Percentiles rank a stretch among this genome's conserved stretches.
Conservation (phyloP, 1,140 invertebrate species). For the Lepeophtheirus salmonis region DNA sequence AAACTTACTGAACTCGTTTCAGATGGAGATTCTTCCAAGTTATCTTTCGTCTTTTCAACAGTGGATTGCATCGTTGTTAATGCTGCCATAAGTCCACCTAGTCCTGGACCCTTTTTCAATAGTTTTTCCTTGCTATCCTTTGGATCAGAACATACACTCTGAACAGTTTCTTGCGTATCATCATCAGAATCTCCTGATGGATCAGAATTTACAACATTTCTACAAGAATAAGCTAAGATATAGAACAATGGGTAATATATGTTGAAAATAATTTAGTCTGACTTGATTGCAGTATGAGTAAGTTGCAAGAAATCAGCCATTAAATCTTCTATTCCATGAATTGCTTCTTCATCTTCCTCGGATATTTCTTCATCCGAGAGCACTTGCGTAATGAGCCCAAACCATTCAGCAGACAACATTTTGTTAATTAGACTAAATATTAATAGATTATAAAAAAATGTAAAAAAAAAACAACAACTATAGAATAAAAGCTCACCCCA, state of each 20-base stretch:
- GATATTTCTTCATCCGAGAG: neutral
- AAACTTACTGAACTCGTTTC: neutral
- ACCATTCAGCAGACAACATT: conserved; percentile 57
- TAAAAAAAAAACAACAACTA: neutral
- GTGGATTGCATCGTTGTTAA: conserved; percentile 14
- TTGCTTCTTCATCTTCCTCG: conserved; percentile 2
- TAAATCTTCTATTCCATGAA: neutral
- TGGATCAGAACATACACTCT: neutral
- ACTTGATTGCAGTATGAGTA: neutral
- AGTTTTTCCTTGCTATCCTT: neutral
- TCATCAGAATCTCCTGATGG: neutral
- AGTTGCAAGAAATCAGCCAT: conserved; percentile 7
- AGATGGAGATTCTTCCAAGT: conserved; percentile 2
- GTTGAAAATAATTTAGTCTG: neutral
- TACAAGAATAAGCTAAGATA: neutral
- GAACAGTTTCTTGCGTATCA: neutral
- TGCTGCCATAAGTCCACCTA: conserved; percentile 17
- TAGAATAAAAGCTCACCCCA: neutral
- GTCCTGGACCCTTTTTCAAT: conserved; percentile 6
- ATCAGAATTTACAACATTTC: neutral
- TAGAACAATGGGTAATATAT: neutral
- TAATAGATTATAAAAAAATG: neutral
- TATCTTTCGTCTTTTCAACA: conserved; percentile 5
- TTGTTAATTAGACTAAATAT: conserved; percentile 50
- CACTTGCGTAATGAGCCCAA: conserved; percentile 22